A percentile compares a stretch with the other conserved stretches of the same genome.
Conservation (phyloP, 2,113 vertebrate species). For the Circaetus cinerascens region DNA sequence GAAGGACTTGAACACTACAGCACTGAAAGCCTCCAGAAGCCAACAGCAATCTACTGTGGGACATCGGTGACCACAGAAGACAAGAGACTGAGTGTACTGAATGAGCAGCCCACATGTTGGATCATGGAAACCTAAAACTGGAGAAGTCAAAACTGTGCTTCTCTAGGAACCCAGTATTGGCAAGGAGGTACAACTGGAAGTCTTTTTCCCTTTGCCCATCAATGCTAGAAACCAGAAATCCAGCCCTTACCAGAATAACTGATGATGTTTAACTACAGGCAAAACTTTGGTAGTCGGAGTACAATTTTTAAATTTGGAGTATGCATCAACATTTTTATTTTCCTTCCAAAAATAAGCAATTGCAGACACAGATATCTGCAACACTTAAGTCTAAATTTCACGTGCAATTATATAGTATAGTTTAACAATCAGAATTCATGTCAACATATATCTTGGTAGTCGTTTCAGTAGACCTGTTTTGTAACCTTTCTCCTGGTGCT, state of each 20-base stretch:
- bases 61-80: not conserved
- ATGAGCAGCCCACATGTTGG: not conserved
- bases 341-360: not conserved
- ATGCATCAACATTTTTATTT: not conserved
- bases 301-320: not conserved
- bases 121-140: not conserved
- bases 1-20: not conserved
- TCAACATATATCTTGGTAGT: fast-evolving
- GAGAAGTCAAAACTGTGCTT: not conserved
- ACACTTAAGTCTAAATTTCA: not conserved
- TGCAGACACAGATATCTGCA: not conserved
- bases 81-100: not conserved
- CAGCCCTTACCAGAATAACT: not conserved
- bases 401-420: not conserved
- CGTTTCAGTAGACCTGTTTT: not conserved
- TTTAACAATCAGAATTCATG: not conserved
- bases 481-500: slow-evolving; percentile 34
- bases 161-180: not conserved
- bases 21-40: not conserved
- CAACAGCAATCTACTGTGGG: not conserved
- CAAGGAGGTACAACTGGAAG: not conserved
- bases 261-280: not conserved
- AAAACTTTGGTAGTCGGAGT: not conserved
- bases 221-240: not conserved
- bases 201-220: not conserved